Conservation (phyloP, 2,888 invertebrate species). For the Tetranychus truncatus region DNA sequence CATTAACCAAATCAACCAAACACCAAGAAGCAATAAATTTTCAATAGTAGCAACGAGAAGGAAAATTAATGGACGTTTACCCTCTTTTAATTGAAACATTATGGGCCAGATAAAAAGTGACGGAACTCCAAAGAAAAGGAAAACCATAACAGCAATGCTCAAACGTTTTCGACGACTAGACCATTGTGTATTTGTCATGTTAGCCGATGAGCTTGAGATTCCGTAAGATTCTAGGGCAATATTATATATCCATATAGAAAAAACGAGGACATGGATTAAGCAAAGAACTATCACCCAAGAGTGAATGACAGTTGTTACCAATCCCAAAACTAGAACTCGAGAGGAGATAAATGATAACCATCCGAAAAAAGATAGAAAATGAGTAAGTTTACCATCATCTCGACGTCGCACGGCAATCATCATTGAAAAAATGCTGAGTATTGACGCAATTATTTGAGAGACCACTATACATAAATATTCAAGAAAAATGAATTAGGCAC, state of each 20-base stretch:
- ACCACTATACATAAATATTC: conserved; percentile 21
- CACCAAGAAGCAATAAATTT: conserved; percentile 21
- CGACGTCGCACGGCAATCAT: conserved; percentile 25
- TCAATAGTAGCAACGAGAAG: conserved; percentile 23
- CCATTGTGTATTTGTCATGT: not conserved
- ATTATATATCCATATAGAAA: conserved; percentile 25
- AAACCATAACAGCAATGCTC: conserved; percentile 22
- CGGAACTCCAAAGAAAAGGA: conserved; percentile 27
- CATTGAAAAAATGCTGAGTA: conserved; percentile 25
- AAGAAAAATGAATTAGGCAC: not conserved
- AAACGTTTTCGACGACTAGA: conserved; percentile 13
- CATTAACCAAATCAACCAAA: conserved; percentile 22
- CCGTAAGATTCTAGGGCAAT: conserved; percentile 24
- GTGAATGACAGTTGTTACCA: conserved; percentile 24
- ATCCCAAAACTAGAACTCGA: conserved; percentile 24
- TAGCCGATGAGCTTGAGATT: conserved; percentile 4
- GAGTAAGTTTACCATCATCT: conserved; percentile 27
- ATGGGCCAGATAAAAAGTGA: conserved; percentile 28
- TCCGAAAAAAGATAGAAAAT: conserved; percentile 22
- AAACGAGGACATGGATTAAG: conserved; percentile 22
- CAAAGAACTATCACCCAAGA: conserved; percentile 22
- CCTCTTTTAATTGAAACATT: conserved; percentile 26
- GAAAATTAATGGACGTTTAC: conserved; percentile 24
- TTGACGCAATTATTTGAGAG: conserved; percentile 25
- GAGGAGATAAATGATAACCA: conserved; percentile 24